A percentile compares a stretch with the other conserved stretches of the same genome.
Conservation (phyloP, 2,113 vertebrate species). For the Corynorhinus townsendii region DNA sequence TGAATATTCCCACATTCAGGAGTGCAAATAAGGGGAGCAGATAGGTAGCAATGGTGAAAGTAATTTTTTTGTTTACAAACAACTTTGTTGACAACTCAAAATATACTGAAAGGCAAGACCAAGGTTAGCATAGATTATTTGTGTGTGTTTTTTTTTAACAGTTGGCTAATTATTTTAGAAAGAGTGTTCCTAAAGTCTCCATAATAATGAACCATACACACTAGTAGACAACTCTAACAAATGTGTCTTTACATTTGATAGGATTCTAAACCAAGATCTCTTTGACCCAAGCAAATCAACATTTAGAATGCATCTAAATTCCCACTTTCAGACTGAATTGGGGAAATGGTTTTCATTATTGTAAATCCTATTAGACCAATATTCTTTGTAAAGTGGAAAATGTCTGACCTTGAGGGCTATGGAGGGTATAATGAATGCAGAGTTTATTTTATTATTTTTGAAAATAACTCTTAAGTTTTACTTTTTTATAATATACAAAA, state of each 20-base stretch:
- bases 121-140: background rate
- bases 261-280: slow-evolving; percentile 36
- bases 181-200: slow-evolving; percentile 1
- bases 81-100: background rate
- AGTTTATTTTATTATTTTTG: slow-evolving; percentile 55
- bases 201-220: slow-evolving; percentile 13
- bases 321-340: slow-evolving; percentile 57
- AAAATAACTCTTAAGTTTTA: too few relatives aligned
- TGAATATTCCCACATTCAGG: background rate
- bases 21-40: background rate
- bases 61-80: slow-evolving; percentile 17
- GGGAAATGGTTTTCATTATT: slow-evolving; percentile 74
- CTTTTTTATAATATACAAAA: too few relatives aligned
- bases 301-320: slow-evolving; percentile 61
- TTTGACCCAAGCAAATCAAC: slow-evolving; percentile 47
- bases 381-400: slow-evolving; percentile 69
- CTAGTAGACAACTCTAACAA: slow-evolving; percentile 23
- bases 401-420: slow-evolving; percentile 59
- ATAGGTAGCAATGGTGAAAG: background rate
- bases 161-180: slow-evolving; percentile 7
- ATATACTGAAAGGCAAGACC: background rate
- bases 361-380: slow-evolving; percentile 77
- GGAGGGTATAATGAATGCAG: slow-evolving; percentile 68
- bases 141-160: background rate
- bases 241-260: slow-evolving; percentile 15